Base-by-base conservation (phyloP, 2,113 vertebrate species). In the Mesocricetus auratus region DNA sequence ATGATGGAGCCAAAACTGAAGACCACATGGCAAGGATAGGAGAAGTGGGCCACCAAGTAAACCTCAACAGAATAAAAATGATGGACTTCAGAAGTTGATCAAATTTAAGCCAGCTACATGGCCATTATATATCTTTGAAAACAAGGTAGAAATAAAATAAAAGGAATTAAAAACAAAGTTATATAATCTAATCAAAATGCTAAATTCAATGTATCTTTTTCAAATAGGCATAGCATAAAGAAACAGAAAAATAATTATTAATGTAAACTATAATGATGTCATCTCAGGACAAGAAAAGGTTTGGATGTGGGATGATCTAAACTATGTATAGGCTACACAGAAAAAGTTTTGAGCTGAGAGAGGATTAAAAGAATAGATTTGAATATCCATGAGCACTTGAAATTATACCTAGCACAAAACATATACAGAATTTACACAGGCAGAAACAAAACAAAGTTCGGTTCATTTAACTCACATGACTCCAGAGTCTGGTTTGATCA, bases 341-440 rank as follows among this genome's bases (percentile, higher is more conserved):
- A 60, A 47, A 78, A 85, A 16, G 1, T 36, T 17, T 53, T 66
- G 21, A n/a, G 22, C 5, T 15, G 5, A 71, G 11, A 19, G 5
- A 1, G 2, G 77, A 85, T 15, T 73, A 42, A 0, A 2, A 77
- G 31, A 79, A 10, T 0, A 71, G 5, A 6, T 4, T 6, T 6
- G 39, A 1, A 5, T 93, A 58, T 4, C 13, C 22, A 39, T 53
- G 45, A 92, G 11, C 11, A 33, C 33, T 4, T 5, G 1, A 8
- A 7, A 53, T 36, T 36, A 31, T 81, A 39, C 33, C 36, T 36
- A 29, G 42, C 7, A 5, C 7, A 77, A 58, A 56, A 83, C 15
- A 66, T 7, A 9, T 42, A n/a, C 21, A 87, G 39, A 15, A 86
- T 6, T 6, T 47, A 45, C 17, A 77, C 13, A 19, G 4, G 47